A percentile compares a stretch with the other conserved stretches of the same genome.
Conservation (phyloP, 2,888 invertebrate species). For the Pinctada fucata region DNA sequence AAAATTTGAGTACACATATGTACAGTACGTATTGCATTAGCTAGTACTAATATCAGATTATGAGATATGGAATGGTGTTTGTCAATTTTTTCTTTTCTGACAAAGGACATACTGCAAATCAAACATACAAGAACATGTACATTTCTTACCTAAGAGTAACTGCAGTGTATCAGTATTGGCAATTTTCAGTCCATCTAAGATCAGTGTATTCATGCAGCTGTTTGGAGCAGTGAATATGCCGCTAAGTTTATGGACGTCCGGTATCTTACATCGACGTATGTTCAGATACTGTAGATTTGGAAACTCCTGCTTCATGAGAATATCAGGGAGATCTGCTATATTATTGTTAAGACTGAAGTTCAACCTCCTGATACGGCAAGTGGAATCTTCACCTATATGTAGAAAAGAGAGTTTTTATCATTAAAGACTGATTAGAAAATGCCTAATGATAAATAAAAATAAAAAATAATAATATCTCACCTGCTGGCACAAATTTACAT, state of each 20-base stretch:
- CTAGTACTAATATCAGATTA: too few relatives aligned
- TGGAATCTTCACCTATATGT: constrained; percentile 39
- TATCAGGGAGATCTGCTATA: constrained; percentile 45
- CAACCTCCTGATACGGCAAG: constrained; percentile 50
- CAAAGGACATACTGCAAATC: too few relatives aligned
- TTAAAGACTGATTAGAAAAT: too few relatives aligned
- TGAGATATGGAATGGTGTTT: too few relatives aligned
- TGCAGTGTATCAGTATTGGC: constrained; percentile 57
- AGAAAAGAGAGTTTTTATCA: neutral
- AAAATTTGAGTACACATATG: too few relatives aligned
- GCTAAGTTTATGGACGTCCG: constrained; percentile 30
- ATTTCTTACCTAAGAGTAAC: constrained; percentile 49
- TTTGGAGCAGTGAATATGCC: constrained; percentile 25
- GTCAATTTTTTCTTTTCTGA: too few relatives aligned
- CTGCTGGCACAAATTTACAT: too few relatives aligned
- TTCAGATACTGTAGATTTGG: constrained; percentile 61
- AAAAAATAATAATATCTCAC: too few relatives aligned
- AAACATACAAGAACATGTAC: neutral
- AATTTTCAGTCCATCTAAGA: constrained; percentile 67
- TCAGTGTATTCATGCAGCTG: constrained; percentile 45
- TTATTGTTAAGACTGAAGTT: constrained; percentile 57
- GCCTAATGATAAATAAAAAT: too few relatives aligned
- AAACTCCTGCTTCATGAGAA: constrained; percentile 39
- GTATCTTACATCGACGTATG: constrained; percentile 56
- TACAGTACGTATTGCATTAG: too few relatives aligned